Evolutionary conservation across 1,140 invertebrate species (phyloP).

Genomic region (Samia ricini): DNA sequence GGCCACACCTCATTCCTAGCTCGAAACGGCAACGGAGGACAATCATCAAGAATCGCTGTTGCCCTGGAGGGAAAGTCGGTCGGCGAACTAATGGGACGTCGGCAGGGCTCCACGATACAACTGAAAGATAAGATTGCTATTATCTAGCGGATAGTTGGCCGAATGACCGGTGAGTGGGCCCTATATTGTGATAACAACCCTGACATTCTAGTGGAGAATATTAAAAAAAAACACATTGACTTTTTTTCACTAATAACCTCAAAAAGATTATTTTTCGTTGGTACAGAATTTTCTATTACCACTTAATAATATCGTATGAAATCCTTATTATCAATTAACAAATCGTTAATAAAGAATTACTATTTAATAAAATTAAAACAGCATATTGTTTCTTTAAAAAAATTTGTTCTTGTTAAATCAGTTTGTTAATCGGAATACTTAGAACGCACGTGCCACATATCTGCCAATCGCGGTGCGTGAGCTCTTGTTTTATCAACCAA

Average conservation of each 20-base stretch:
- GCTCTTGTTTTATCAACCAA: slow-evolving; percentile 35
- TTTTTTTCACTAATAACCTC: background rate
- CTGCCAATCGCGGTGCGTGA: slow-evolving; percentile 8
- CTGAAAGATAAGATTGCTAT: slow-evolving; percentile 43
- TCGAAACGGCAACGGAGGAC: slow-evolving; percentile 22
- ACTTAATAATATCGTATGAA: too few species aligned
- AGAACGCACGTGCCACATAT: slow-evolving; percentile 30
- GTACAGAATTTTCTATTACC: background rate
- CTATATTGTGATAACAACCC: background rate
- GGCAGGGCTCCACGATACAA: slow-evolving; percentile 34
- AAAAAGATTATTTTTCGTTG: background rate
- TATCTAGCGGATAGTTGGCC: slow-evolving; percentile 29
- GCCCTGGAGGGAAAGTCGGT: slow-evolving; percentile 54
- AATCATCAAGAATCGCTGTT: slow-evolving; percentile 36
- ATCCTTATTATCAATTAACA: too few species aligned
- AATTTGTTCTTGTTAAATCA: background rate
- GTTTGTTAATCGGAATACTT: background rate
- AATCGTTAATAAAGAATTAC: too few species aligned
- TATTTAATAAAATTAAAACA: background rate
- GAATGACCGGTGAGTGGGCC: slow-evolving; percentile 4
- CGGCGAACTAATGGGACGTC: slow-evolving; percentile 42
- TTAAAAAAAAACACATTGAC: background rate
- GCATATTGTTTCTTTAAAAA: background rate
- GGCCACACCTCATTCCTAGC: slow-evolving; percentile 10
- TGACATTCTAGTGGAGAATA: background rate